Conservation (phyloP, 2,113 vertebrate species). For the Synodontis membranacea region DNA sequence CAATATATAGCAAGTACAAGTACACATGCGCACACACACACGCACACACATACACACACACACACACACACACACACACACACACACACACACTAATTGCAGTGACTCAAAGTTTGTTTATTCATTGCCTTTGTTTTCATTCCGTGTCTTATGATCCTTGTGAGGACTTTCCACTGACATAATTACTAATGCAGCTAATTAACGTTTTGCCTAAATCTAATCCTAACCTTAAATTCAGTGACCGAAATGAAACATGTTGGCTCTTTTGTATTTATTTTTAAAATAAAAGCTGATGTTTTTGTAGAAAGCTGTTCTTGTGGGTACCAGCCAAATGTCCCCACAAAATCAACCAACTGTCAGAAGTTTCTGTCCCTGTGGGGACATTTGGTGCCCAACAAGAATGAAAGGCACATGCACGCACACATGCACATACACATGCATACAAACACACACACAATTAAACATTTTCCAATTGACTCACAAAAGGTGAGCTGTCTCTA, state of each 20-base stretch:
- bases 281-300: neutral
- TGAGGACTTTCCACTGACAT: neutral
- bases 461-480: neutral
- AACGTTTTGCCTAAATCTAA: neutral
- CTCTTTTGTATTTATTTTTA: neutral
- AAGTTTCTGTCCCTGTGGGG: neutral
- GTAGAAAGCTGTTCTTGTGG: neutral
- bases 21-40: too few relatives aligned
- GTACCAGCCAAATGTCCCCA: neutral
- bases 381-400: neutral
- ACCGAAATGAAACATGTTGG: neutral
- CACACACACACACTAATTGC: constrained; percentile 16
- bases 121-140: neutral
- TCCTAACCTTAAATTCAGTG: neutral
- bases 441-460: neutral
- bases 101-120: constrained; percentile 24
- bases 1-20: too few relatives aligned
- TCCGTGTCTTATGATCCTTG: neutral
- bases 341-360: neutral
- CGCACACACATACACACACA: constrained; percentile 13
- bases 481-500: neutral
- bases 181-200: neutral
- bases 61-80: constrained; percentile 28
- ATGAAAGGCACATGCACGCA: neutral
- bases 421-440: neutral